Evolutionary conservation across 2,888 invertebrate genomes (phyloP), one percentile per base, ranked within the genome.

Genomic region (Rhagophthalmus giganteus): DNA sequence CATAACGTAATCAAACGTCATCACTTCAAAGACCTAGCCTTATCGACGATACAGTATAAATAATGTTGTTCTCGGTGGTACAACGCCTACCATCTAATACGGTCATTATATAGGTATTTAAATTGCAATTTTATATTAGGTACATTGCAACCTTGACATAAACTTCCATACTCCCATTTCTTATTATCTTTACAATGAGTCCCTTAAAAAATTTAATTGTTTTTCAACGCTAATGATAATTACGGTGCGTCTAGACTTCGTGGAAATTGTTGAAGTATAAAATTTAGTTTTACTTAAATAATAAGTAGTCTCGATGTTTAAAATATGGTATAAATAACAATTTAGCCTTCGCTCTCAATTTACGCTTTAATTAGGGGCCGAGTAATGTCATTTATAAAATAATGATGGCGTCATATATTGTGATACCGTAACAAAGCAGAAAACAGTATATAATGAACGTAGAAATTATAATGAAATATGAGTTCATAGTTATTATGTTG

Each of bases 331-430:
- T 59, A 61, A 64, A 63, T 64, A 65, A 62, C 61, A 62, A 55
- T 62, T 52, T 61, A 65, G 63, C 68, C 68, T 69, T 68, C 65
- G 59, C 61, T 64, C 66, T 64, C 68, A 69, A 69, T 68, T 68
- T 68, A 64, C 62, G 63, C 64, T 61, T 65, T 68, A 69, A 69
- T 68, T 68, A 69, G 62, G 62, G 62, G 61, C 62, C 64, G 55
- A 61, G 59, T 66, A 64, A 66, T 65, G 63, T 64, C 63, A 61
- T 67, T 67, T 64, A 65, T 66, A 65, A 65, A 68, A 68, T 65
- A 66, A 64, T 62, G 62, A 64, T 68, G 65, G 63, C 68, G 66
- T 68, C 67, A 66, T 62, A 60, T 58, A 58, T 55, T 53, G 42
- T 53, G 46, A 47, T 53, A 47, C 41, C 30, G 40, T 52, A 44